Evolutionary conservation across 2,113 vertebrate species (phyloP).

Genomic region (Pardalotus punctatus): DNA sequence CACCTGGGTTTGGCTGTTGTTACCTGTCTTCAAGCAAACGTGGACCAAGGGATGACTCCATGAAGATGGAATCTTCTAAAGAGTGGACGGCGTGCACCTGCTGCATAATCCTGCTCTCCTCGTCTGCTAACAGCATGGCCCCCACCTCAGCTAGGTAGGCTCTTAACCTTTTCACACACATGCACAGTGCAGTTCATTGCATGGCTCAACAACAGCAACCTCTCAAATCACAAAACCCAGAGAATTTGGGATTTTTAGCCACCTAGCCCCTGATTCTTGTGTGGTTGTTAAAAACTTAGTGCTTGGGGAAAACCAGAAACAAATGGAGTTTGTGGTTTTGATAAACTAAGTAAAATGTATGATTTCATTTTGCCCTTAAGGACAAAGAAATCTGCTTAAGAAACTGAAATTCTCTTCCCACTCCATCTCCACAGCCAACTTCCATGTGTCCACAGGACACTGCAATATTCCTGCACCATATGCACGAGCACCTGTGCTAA

Average conservation of each 20-base stretch:
- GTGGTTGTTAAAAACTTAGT: conserved; percentile 26
- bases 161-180: conserved; percentile 84
- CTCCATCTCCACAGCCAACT: background rate
- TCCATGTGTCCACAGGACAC: background rate
- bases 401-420: background rate
- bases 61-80: conserved; percentile 87
- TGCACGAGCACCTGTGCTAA: background rate
- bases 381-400: background rate
- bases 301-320: background rate
- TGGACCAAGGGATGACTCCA: conserved; percentile 83
- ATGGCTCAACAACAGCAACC: conserved; percentile 52
- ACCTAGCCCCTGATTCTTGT: background rate
- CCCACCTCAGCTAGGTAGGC: conserved; percentile 79
- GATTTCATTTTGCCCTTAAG: background rate
- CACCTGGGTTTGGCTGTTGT: conserved; percentile 62
- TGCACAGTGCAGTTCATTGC: conserved; percentile 75
- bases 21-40: conserved; percentile 84
- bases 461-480: background rate
- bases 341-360: background rate
- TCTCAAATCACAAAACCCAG: conserved; percentile 54
- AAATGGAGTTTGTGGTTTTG: background rate
- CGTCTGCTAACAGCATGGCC: conserved; percentile 80
- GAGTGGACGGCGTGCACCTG: conserved; percentile 83
- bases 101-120: conserved; percentile 82
- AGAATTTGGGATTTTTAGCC: background rate